Percentiles rank a stretch among this genome's conserved stretches.
Conservation (phyloP, 2,888 invertebrate species). For the Noctua janthina region DNA sequence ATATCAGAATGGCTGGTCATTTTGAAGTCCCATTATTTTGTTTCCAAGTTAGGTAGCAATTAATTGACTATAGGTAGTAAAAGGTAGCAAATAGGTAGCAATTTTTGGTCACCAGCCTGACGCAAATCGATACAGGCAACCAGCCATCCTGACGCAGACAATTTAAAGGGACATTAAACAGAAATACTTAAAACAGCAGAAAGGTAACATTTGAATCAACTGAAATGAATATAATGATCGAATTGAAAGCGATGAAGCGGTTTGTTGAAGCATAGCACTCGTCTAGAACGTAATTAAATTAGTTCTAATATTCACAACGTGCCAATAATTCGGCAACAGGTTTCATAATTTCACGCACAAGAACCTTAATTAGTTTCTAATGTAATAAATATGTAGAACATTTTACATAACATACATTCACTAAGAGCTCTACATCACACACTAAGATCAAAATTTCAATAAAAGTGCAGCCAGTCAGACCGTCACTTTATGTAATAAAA, state of each 20-base stretch:
- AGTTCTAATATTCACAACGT: constrained; percentile 9
- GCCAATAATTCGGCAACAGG: constrained; percentile 25
- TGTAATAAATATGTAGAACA: constrained; percentile 1
- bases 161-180: not conserved
- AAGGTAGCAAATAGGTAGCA: too few species aligned
- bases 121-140: too few species aligned
- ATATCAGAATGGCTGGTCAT: too few species aligned
- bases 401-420: not conserved
- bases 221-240: constrained; percentile 8
- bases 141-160: too few species aligned
- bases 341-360: constrained; percentile 11
- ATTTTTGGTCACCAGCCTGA: too few species aligned
- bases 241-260: constrained; percentile 3
- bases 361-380: constrained; percentile 22
- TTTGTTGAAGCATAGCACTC: constrained; percentile 18
- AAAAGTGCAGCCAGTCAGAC: constrained; percentile 11
- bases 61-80: too few species aligned
- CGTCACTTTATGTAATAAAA: constrained; percentile 34
- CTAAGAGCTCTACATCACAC: not conserved
- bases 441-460: constrained; percentile 20
- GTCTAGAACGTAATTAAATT: constrained; percentile 25
- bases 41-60: too few species aligned
- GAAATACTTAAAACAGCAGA: not conserved
- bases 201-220: not conserved
- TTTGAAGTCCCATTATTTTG: too few species aligned